A percentile compares a stretch with the other conserved stretches of the same genome.
phyloP scores from a whole-genome alignment of 2,113 vertebrate species.

The Nipponia nippon region DNA sequence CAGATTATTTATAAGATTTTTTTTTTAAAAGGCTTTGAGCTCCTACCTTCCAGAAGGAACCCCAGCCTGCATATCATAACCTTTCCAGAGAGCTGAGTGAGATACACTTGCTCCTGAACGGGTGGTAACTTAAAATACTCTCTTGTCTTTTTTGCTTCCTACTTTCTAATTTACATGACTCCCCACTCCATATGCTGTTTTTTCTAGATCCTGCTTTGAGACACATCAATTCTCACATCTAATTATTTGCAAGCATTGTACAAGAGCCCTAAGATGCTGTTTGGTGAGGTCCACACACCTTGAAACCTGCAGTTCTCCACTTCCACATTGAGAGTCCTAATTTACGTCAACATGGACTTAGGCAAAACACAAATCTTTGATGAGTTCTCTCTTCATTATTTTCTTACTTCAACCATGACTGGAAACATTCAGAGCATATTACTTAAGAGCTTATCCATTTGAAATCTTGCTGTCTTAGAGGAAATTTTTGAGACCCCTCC shows the following conservation, averaged over 20 bases:
- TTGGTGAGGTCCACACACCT: background rate
- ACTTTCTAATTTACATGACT: conserved; percentile 31
- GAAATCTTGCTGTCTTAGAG: background rate
- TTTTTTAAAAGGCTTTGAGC: background rate
- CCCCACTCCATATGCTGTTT: background rate
- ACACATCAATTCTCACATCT: background rate
- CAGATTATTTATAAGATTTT: background rate
- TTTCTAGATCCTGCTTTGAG: background rate
- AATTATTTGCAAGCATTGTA: background rate
- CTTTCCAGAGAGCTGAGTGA: background rate
- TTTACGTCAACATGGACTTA: background rate
- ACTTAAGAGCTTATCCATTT: background rate
- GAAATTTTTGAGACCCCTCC: background rate
- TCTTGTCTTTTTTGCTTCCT: background rate
- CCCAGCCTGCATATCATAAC: background rate
- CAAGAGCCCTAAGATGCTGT: background rate
- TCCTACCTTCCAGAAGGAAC: background rate
- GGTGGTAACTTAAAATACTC: conserved; percentile 46
- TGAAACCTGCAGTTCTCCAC: background rate
- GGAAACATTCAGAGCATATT: background rate
- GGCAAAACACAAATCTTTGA: background rate
- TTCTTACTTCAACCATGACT: background rate
- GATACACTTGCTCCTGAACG: background rate
- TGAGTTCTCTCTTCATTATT: background rate
- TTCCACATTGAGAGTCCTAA: background rate